Evolutionary conservation across 2,113 vertebrate species (phyloP).

Genomic region (Dipodomys merriami): DNA sequence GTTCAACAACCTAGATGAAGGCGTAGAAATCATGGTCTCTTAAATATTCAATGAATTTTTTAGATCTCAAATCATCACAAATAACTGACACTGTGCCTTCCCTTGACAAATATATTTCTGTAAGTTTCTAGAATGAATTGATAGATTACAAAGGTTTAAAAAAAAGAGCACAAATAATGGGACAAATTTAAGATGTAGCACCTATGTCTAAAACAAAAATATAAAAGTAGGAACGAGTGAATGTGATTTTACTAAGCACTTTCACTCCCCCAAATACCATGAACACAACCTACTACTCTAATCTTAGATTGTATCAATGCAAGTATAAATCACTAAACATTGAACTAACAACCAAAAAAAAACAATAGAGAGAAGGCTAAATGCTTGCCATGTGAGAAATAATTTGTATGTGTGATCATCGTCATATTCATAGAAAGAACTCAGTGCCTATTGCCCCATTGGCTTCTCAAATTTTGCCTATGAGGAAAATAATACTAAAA

Average conservation of each 20-base stretch:
- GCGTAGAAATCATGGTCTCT: neutral
- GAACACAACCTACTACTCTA: neutral
- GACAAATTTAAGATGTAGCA: neutral
- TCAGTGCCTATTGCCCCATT: neutral
- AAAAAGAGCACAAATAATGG: neutral
- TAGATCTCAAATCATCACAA: neutral
- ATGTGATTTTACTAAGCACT: neutral
- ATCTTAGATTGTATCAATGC: neutral
- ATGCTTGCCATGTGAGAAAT: slow-evolving; percentile 19
- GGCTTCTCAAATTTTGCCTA: neutral
- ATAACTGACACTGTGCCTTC: neutral
- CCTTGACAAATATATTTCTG: slow-evolving; percentile 2
- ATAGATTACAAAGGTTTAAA: neutral
- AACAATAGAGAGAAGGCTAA: neutral
- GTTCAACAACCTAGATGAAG: neutral
- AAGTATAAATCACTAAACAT: neutral
- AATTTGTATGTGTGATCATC: slow-evolving; percentile 45
- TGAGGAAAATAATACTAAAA: slow-evolving; percentile 1
- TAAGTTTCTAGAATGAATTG: slow-evolving; percentile 27
- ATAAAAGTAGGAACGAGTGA: neutral
- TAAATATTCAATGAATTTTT: neutral
- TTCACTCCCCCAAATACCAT: neutral
- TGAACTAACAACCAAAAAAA: slow-evolving; percentile 35
- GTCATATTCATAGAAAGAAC: slow-evolving; percentile 50
- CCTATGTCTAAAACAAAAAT: neutral